Evolutionary conservation across 2,113 vertebrate species (phyloP).

Genomic region (Hystrix brachyura): DNA sequence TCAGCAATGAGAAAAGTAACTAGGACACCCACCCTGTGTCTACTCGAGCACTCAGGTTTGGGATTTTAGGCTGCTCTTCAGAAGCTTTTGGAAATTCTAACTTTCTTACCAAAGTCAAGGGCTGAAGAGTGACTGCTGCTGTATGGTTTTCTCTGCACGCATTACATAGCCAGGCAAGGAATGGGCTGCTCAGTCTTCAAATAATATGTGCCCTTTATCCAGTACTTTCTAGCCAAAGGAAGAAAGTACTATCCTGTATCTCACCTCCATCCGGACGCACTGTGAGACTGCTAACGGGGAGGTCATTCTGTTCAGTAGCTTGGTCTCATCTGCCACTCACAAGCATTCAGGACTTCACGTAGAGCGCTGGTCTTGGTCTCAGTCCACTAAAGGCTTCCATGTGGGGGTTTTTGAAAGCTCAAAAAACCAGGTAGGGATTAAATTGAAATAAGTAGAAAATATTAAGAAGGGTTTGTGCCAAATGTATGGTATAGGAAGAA

Average conservation of each 20-base stretch:
- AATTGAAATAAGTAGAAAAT: constrained; percentile 38
- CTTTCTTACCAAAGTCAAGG: neutral
- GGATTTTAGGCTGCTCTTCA: constrained; percentile 22
- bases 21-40: neutral
- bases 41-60: constrained; percentile 8
- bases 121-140: neutral
- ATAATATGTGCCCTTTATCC: constrained; percentile 15
- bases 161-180: neutral
- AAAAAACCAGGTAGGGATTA: constrained; percentile 2
- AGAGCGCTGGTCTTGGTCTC: neutral
- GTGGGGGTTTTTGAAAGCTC: neutral
- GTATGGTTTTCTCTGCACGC: constrained; percentile 14
- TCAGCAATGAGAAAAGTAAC: too few species aligned
- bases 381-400: constrained; percentile 4
- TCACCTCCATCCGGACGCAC: neutral
- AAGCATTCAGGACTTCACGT: neutral
- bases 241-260: neutral
- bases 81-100: constrained; percentile 54
- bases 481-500: constrained; percentile 28
- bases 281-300: neutral
- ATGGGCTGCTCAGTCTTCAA: neutral
- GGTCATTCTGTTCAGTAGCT: neutral
- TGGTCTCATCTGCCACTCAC: neutral
- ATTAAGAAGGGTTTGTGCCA: constrained; percentile 14
- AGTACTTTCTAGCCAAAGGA: constrained; percentile 31